Conservation (phyloP, 2,888 invertebrate genomes). For the Himalopsyche japonica region DNA sequence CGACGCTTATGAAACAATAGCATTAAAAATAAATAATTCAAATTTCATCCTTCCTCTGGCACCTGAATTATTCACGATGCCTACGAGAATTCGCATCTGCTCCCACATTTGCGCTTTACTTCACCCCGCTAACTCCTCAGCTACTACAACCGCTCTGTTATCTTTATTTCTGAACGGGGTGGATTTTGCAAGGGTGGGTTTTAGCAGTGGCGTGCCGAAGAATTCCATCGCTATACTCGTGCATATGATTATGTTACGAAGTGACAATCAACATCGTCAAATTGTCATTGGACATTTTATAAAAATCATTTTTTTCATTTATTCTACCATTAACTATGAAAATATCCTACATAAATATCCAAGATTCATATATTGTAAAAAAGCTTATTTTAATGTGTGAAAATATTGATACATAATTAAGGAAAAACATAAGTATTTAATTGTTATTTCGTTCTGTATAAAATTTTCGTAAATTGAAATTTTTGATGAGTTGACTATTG, state of each 20-base stretch:
- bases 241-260: background rate
- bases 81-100: slow-evolving; percentile 39
- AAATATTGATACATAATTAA: too few relatives aligned
- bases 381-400: too few relatives aligned
- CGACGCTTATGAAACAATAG: slow-evolving; percentile 32
- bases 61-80: slow-evolving; percentile 37
- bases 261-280: too few relatives aligned
- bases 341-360: too few relatives aligned
- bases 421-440: too few relatives aligned
- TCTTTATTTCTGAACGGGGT: slow-evolving; percentile 18
- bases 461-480: too few relatives aligned
- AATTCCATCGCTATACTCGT: background rate
- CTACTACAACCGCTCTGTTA: slow-evolving; percentile 8
- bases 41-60: slow-evolving; percentile 33
- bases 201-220: background rate
- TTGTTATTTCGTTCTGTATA: too few relatives aligned
- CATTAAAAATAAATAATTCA: slow-evolving; percentile 40
- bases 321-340: too few relatives aligned
- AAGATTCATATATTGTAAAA: too few relatives aligned
- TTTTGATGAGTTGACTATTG: too few relatives aligned
- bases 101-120: slow-evolving; percentile 2
- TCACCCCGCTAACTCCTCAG: background rate
- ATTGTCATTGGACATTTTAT: too few relatives aligned
- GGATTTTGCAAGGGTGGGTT: slow-evolving; percentile 2
- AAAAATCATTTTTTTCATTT: too few relatives aligned